These are phyloP conservation scores for Trichopoda pennipes DNA, from an alignment of 2,888 invertebrate genomes.

Conservation along the genomic window DNA sequence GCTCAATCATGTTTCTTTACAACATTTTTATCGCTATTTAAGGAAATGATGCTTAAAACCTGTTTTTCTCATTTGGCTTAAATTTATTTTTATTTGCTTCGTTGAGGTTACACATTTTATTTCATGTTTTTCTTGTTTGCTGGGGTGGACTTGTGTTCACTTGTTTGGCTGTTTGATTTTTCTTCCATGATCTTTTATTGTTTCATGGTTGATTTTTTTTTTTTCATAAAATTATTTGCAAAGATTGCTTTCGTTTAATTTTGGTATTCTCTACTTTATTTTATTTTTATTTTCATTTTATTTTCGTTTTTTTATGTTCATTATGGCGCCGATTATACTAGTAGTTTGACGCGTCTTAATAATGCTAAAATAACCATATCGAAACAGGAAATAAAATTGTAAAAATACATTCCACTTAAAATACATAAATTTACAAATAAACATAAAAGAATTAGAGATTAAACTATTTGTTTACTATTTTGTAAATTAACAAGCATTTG, in stretches of 20 bases:
- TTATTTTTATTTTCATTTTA: slow-evolving; percentile 37
- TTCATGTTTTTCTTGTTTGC: background rate
- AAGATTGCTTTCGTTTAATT: slow-evolving; percentile 63
- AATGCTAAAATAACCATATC: slow-evolving; percentile 65
- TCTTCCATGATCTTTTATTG: slow-evolving; percentile 46
- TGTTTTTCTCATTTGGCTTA: slow-evolving; percentile 39
- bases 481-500: too few species aligned
- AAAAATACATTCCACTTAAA: slow-evolving; percentile 70
- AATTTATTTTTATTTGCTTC: slow-evolving; percentile 34
- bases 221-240: slow-evolving; percentile 44
- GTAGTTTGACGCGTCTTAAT: slow-evolving; percentile 68
- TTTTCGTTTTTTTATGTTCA: slow-evolving; percentile 52
- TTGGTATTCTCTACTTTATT: slow-evolving; percentile 21
- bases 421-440: slow-evolving; percentile 42
- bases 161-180: slow-evolving; percentile 10
- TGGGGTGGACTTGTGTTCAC: background rate
- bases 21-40: slow-evolving; percentile 1
- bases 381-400: slow-evolving; percentile 63
- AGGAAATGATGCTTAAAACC: slow-evolving; percentile 55
- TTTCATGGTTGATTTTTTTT: slow-evolving; percentile 63
- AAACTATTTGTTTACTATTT: background rate
- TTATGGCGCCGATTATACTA: slow-evolving; percentile 65
- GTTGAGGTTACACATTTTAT: slow-evolving; percentile 3
- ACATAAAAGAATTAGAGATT: slow-evolving; percentile 34
- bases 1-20: background rate